Evolutionary conservation across 2,888 invertebrate genomes (phyloP).

Genomic region (Cheilosia urbana): DNA sequence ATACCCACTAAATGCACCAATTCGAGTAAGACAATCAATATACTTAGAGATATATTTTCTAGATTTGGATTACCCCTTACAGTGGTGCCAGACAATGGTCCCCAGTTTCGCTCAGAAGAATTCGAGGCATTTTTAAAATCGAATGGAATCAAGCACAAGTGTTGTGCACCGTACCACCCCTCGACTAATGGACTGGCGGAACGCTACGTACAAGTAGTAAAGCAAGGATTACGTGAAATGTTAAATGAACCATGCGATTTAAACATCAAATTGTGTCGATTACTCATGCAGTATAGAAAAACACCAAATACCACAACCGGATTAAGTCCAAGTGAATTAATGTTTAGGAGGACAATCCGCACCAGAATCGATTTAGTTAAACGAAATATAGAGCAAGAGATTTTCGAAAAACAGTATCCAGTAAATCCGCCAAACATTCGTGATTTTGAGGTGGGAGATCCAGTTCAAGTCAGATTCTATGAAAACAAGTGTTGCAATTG

Average conservation of each 20-base stretch:
- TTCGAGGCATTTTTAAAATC: slow-evolving; percentile 26
- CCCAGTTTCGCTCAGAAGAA: slow-evolving; percentile 32
- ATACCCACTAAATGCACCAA: slow-evolving; percentile 27
- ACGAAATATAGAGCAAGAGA: not conserved
- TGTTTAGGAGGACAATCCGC: slow-evolving; percentile 28
- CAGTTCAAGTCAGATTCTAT: slow-evolving; percentile 43
- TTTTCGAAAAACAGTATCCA: not conserved
- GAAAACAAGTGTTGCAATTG: slow-evolving; percentile 46
- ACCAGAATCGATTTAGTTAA: slow-evolving; percentile 27
- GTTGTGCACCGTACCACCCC: slow-evolving; percentile 30
- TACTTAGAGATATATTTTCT: slow-evolving; percentile 17
- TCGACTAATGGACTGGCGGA: slow-evolving; percentile 28
- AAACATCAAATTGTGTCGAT: too few species aligned
- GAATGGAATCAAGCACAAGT: slow-evolving; percentile 28
- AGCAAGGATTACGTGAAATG: slow-evolving; percentile 22
- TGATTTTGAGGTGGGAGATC: slow-evolving; percentile 23
- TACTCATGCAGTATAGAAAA: slow-evolving; percentile 57
- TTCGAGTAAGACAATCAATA: slow-evolving; percentile 11
- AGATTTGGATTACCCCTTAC: slow-evolving; percentile 39
- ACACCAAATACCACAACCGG: slow-evolving; percentile 36
- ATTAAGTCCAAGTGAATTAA: slow-evolving; percentile 36
- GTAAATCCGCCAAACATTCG: not conserved
- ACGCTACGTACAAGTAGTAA: slow-evolving; percentile 5
- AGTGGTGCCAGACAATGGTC: slow-evolving; percentile 39
- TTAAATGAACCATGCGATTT: slow-evolving; percentile 22